Percentiles rank a stretch among this genome's conserved stretches.
These are phyloP conservation scores for Synergus japonicus DNA, from an alignment of 2,888 invertebrate genomes.

Conservation along the genomic window DNA sequence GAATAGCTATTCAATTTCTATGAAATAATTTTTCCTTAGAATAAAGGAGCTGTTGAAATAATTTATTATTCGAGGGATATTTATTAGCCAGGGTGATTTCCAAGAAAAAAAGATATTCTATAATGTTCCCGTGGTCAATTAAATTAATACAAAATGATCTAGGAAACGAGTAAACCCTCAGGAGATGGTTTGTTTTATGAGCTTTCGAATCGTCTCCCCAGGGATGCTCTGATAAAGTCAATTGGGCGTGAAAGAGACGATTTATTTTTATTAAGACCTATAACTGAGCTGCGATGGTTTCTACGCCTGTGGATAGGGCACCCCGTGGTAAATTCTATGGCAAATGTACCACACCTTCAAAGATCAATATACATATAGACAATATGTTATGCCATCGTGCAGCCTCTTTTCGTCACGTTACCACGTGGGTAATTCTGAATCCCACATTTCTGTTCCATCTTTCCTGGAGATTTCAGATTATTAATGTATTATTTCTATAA, in stretches of 20 bases:
- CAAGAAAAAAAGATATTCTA: background rate
- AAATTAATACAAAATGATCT: background rate
- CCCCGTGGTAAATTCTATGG: slow-evolving; percentile 60
- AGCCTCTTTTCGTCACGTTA: slow-evolving; percentile 4
- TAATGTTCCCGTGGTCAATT: background rate
- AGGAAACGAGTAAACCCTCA: background rate
- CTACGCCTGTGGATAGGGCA: slow-evolving; percentile 57
- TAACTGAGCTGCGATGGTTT: slow-evolving; percentile 47
- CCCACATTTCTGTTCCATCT: background rate
- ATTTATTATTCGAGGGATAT: background rate
- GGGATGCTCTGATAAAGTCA: slow-evolving; percentile 60
- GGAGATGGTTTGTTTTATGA: slow-evolving; percentile 23
- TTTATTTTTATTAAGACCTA: slow-evolving; percentile 66
- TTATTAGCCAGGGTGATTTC: background rate
- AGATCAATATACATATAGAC: slow-evolving; percentile 56
- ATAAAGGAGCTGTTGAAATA: background rate
- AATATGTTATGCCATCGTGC: slow-evolving; percentile 7
- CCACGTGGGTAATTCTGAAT: slow-evolving; percentile 26
- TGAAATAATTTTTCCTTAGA: background rate
- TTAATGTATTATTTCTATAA: background rate
- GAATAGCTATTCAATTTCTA: too few species aligned
- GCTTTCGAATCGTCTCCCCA: slow-evolving; percentile 52
- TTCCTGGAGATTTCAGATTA: background rate
- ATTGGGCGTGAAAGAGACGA: slow-evolving; percentile 62
- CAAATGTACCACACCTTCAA: slow-evolving; percentile 59